A percentile compares a stretch with the other conserved stretches of the same genome.
These are phyloP conservation scores for Caenorhabditis sulstoni DNA, from an alignment of 2,888 invertebrate species.

Conservation along the genomic window DNA sequence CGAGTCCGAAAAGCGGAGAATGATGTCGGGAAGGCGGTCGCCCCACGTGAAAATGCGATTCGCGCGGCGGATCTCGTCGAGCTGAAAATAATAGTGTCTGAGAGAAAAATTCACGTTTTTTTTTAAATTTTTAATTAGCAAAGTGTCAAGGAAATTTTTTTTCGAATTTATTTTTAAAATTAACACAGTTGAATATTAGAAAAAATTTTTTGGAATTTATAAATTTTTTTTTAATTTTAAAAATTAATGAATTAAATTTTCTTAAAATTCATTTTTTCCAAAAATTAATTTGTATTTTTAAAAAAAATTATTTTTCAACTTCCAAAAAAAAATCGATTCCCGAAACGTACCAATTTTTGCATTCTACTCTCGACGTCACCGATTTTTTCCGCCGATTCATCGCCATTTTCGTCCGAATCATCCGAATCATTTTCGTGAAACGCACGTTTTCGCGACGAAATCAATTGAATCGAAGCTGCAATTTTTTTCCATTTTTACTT, in stretches of 20 bases:
- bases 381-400: conserved; percentile 11
- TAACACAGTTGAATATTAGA: too few relatives aligned
- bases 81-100: conserved; percentile 13
- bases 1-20: conserved; percentile 73
- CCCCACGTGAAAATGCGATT: conserved; percentile 79
- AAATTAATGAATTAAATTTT: not conserved
- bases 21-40: conserved; percentile 74
- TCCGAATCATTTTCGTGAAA: not conserved
- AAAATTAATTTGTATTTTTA: not conserved
- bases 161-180: not conserved
- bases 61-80: conserved; percentile 52
- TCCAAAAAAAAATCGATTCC: too few relatives aligned
- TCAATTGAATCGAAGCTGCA: conserved; percentile 37
- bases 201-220: not conserved
- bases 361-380: conserved; percentile 41
- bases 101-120: not conserved
- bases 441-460: conserved; percentile 44
- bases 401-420: conserved; percentile 28
- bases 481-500: not conserved
- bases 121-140: not conserved
- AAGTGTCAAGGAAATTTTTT: not conserved
- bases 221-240: conserved; percentile 5
- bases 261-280: not conserved
- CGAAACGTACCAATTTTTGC: conserved; percentile 36
- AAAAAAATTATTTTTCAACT: not conserved